Evolutionary conservation across 2,888 invertebrate genomes (phyloP).

Genomic region (Thysanoteuthis rhombus): DNA sequence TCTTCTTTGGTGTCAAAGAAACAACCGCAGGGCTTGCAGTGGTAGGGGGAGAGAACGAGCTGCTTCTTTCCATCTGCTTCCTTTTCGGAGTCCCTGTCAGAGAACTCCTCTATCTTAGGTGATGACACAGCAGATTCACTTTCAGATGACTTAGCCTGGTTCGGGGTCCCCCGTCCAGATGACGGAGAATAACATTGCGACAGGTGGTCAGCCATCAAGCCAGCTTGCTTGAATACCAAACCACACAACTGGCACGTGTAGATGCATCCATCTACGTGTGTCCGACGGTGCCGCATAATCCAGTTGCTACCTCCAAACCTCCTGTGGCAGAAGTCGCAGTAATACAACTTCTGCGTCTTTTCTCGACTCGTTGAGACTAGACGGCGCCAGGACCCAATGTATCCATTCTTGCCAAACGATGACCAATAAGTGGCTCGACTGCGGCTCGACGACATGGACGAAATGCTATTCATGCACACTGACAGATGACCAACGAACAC

Average conservation of each 20-base stretch:
- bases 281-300: constrained; percentile 14
- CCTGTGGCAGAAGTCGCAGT: constrained; percentile 19
- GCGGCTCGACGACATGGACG: neutral
- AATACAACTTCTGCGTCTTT: neutral
- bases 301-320: constrained; percentile 16
- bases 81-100: neutral
- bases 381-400: neutral
- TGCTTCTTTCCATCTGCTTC: neutral
- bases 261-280: neutral
- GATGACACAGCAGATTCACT: neutral
- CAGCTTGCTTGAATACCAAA: neutral
- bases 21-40: neutral
- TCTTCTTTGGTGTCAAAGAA: neutral
- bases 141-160: too few species aligned
- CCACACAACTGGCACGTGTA: neutral
- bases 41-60: neutral
- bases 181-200: neutral
- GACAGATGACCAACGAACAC: neutral
- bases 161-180: neutral
- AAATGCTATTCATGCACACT: neutral
- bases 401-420: neutral
- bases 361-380: neutral
- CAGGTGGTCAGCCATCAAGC: constrained; percentile 15
- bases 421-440: neutral
- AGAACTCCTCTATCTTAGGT: neutral